phyloP scores from a whole-genome alignment of 2,888 invertebrate genomes.

The Trissonchulus latispiculum region DNA sequence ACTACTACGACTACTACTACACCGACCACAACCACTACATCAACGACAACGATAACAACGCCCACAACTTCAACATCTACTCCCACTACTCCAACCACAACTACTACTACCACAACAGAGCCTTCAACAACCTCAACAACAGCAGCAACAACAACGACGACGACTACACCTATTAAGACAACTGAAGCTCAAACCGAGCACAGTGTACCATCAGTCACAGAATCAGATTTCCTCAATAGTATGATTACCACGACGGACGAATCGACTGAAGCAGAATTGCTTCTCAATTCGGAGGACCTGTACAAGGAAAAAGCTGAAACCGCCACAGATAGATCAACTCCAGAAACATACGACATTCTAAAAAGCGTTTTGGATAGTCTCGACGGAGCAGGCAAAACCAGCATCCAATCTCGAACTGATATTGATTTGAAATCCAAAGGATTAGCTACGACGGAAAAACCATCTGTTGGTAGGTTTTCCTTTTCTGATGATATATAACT shows the following conservation, averaged over 20 bases:
- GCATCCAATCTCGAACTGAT: not conserved
- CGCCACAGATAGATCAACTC: not conserved
- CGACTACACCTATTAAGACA: not conserved
- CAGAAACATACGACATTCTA: not conserved
- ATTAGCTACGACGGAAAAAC: too few relatives aligned
- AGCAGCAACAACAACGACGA: not conserved
- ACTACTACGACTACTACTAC: not conserved
- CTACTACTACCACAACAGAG: not conserved
- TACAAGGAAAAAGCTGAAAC: too few relatives aligned
- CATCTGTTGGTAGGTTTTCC: too few relatives aligned
- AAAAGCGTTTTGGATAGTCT: not conserved
- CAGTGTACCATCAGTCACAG: not conserved
- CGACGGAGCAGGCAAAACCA: not conserved
- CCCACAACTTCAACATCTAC: not conserved
- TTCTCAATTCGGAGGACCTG: too few relatives aligned
- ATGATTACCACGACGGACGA: too few relatives aligned
- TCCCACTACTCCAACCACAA: not conserved
- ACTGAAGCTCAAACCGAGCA: not conserved
- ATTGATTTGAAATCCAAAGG: too few relatives aligned
- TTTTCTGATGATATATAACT: too few relatives aligned
- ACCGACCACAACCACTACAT: not conserved
- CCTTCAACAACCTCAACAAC: not conserved
- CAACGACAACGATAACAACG: not conserved
- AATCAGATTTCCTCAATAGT: too few relatives aligned
- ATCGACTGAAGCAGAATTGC: too few relatives aligned